Evolutionary conservation across 2,888 invertebrate species (phyloP), one percentile per base, ranked within the genome.

Genomic region (Palloptera scutellata): DNA sequence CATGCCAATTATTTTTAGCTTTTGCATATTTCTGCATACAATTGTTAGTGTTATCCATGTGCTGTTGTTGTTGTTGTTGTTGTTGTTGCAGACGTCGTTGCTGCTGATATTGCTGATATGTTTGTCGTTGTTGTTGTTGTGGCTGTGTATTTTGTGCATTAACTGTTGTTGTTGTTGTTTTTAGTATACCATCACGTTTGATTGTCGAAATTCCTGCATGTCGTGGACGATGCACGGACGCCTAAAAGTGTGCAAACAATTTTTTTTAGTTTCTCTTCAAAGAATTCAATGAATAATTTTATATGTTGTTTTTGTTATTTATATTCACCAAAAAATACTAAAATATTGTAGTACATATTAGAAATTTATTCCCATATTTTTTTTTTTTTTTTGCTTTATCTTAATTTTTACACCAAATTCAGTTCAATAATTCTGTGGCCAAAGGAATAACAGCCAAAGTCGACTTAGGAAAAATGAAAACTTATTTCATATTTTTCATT

Each of bases 141-240:
- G 43, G 61, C 13, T 58, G 66, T 63, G 67, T 15, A 68, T 62
- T 55, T 9, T 67, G 65, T 70, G 69, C 64, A 66, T 63, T 64
- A n/a, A 65, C 61, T 48, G 64, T 60, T 61, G 68, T 58, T 63
- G 70, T 40, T 19, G 60, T 17, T n/a, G 64, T 61, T 71, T 69
- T 53, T 64, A 64, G 43, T 12, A 55, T 55, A 61, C 72, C 75
- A 67, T 78, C 79, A 68, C 78, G 77, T 73, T 78, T 77, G 66
- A 78, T 75, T 66, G 77, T 75, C 54, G 78, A 75, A 67, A 74
- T 74, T 59, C 77, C 78, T 67, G 77, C 77, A 69, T 79, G 81
- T 51, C 81, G 76, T 48, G 80, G 75, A 15, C 79, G 78, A 73
- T 81, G 79, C 67, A 81, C 81, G 48, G 81, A 81, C 58, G 81